phyloP scores from a whole-genome alignment of 2,797 vertebrate species.

The Poeciliopsis turneri region DNA sequence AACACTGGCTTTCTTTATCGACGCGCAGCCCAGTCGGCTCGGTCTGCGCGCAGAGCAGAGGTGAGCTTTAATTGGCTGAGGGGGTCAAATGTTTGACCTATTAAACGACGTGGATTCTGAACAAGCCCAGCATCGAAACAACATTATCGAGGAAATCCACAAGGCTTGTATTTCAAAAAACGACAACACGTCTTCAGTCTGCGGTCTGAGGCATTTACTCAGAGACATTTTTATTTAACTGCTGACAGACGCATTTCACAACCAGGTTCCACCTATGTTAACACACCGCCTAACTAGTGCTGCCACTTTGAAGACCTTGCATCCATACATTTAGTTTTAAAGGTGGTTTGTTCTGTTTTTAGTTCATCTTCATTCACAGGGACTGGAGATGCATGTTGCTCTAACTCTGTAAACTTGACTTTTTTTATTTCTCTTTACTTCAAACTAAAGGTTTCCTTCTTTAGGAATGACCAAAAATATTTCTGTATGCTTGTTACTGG shows the following conservation, averaged over 20 bases:
- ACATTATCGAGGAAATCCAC: conserved; percentile 6
- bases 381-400: not conserved
- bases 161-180: conserved; percentile 20
- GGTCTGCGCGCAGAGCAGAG: conserved; percentile 10
- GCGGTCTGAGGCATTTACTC: not conserved
- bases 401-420: not conserved
- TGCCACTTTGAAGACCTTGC: not conserved
- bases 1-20: not conserved
- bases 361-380: not conserved
- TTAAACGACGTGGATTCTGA: conserved; percentile 20
- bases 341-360: not conserved
- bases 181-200: not conserved
- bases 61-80: conserved; percentile 17
- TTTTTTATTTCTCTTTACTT: not conserved
- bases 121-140: conserved; percentile 13
- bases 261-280: not conserved
- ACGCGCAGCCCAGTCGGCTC: not conserved
- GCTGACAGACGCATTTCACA: not conserved
- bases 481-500: not conserved
- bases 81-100: conserved; percentile 22
- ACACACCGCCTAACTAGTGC: not conserved
- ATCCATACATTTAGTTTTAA: not conserved
- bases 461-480: not conserved
- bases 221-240: not conserved
- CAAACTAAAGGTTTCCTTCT: not conserved